A percentile compares a stretch with the other conserved stretches of the same genome.
Conservation (phyloP, 2,797 vertebrate species). For the Lateolabrax maculatus region DNA sequence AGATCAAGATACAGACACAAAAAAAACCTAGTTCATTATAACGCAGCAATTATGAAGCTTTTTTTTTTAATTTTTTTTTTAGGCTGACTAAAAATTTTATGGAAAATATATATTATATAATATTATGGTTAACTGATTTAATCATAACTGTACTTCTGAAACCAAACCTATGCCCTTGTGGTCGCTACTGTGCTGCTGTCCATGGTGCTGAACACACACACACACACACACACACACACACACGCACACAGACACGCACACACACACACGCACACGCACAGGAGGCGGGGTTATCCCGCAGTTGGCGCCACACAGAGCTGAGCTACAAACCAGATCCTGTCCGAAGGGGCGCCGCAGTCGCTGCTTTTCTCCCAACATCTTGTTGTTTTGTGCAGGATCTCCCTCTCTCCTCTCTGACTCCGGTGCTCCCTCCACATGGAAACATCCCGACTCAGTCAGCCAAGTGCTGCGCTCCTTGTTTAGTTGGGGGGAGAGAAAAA, state of each 20-base stretch:
- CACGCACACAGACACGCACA: conserved; percentile 11
- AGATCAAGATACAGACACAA: too few relatives aligned
- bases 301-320: background rate
- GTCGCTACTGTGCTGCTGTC: conserved; percentile 25
- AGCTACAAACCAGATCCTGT: background rate
- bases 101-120: too few relatives aligned
- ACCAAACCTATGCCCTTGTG: background rate
- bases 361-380: background rate
- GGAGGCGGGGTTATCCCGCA: conserved; percentile 46
- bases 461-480: too few relatives aligned
- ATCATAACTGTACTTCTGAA: background rate
- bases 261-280: conserved; percentile 12
- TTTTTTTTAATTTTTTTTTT: background rate
- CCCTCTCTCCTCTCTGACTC: background rate
- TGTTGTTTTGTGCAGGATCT: background rate
- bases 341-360: background rate
- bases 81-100: background rate
- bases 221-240: conserved; percentile 16
- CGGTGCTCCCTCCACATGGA: background rate
- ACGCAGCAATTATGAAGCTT: background rate
- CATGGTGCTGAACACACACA: conserved; percentile 40
- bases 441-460: background rate
- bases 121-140: background rate
- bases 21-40: too few relatives aligned
- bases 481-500: too few relatives aligned